phyloP scores from a whole-genome alignment of 2,113 vertebrate genomes.

The Scomber colias region DNA sequence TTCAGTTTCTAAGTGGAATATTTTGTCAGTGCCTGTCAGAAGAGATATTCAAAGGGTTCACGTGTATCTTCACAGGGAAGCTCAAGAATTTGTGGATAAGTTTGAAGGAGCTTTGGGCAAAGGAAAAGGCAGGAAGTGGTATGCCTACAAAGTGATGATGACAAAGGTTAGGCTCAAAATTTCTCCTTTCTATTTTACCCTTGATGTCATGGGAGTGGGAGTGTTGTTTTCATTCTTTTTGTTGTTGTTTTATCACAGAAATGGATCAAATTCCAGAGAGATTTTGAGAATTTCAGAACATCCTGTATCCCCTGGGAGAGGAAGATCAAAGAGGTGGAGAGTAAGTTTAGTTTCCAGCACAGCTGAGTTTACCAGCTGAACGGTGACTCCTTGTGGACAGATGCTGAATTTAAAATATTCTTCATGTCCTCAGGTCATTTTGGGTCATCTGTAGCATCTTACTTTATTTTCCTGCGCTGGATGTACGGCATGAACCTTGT shows the following conservation, averaged over 20 bases:
- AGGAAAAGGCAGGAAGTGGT: conserved; percentile 94
- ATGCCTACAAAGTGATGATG: conserved; percentile 97
- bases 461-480: conserved; percentile 99
- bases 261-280: conserved; percentile 99
- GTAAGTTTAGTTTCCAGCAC: conserved; percentile 81
- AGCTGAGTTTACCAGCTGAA: background rate
- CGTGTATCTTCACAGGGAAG: conserved; percentile 85
- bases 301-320: conserved; percentile 99
- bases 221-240: background rate
- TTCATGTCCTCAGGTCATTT: conserved; percentile 90
- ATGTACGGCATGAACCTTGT: conserved; percentile 99
- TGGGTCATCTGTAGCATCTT: conserved; percentile 97
- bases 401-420: background rate
- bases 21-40: too few relatives aligned
- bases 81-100: conserved; percentile 96
- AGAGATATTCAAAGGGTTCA: background rate
- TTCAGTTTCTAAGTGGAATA: background rate
- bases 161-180: conserved; percentile 86
- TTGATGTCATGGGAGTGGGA: background rate
- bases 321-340: conserved; percentile 99
- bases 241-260: conserved; percentile 84
- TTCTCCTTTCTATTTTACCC: background rate
- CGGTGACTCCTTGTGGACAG: background rate
- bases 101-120: conserved; percentile 98
- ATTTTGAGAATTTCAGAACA: conserved; percentile 97